Evolutionary conservation across 2,888 invertebrate genomes (phyloP), one percentile per base, ranked within the genome.

Genomic region (Spatulosminthurus flaviceps): DNA sequence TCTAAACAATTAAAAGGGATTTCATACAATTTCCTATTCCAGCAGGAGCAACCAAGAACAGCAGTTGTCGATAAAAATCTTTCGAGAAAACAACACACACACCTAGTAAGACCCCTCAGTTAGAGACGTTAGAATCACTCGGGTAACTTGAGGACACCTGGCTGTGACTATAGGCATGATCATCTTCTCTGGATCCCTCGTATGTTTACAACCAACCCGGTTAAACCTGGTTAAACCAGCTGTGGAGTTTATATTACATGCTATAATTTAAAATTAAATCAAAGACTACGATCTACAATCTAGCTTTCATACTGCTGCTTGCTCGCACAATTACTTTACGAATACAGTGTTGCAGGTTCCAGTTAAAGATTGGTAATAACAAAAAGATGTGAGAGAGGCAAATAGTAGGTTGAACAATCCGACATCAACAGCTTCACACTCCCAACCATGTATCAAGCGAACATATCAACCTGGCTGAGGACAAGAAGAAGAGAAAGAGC

Each of bases 191-290:
- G 29, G 67, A 76, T 64, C 28, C 61, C 34, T 60, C 21, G 19
- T 64, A 11, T 21, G 41, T 70, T 34, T 29, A 70, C 70, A 69
- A 19, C 70, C 70, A 34, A n/a, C n/a, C n/a, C n/a, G n/a, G n/a
- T n/a, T n/a, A n/a, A 4, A 22, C 21, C 9, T 29, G 51, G 51
- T 19, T 51, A 71, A 64, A 72, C 78, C 81, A 81, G 81, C 80
- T 81, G 81, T 72, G 75, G 42, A 75, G 81, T 67, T 78, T 79
- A 74, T 78, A 75, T 81, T 81, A 80, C 79, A 81, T 60, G 79
- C 80, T 79, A 80, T 79, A 80, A 80, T 81, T 80, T 80, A 77
- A 78, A 79, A 80, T 78, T 71, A 81, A 81, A 81, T 80, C 79
- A 80, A 80, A 70, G 67, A 77, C 69, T 66, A 69, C 76, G 79